Evolutionary conservation across 2,797 vertebrate genomes (phyloP).

Genomic region (Coccyzus lansbergi): DNA sequence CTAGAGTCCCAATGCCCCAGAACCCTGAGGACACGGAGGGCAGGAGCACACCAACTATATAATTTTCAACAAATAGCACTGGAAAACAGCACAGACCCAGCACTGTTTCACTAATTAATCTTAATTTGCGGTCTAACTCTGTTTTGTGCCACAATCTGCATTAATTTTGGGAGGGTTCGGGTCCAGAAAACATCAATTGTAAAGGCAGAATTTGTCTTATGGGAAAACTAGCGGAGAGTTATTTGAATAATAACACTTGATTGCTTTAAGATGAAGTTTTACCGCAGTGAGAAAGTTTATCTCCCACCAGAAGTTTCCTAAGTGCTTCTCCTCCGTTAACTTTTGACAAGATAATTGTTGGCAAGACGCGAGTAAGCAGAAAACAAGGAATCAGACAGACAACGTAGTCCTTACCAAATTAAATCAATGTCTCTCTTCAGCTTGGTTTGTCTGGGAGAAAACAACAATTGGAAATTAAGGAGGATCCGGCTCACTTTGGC

Average conservation of each 20-base stretch:
- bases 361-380: slow-evolving; percentile 45
- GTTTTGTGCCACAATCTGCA: background rate
- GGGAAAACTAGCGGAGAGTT: background rate
- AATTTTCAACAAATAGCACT: background rate
- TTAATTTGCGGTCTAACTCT: background rate
- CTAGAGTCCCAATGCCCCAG: background rate
- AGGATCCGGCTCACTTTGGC: background rate
- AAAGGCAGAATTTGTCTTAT: background rate
- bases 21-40: background rate
- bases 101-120: background rate
- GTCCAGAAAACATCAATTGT: background rate
- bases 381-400: slow-evolving; percentile 60
- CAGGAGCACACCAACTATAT: background rate
- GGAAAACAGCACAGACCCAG: background rate
- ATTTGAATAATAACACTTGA: background rate
- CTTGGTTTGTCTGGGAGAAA: slow-evolving; percentile 33
- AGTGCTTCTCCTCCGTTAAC: slow-evolving; percentile 34
- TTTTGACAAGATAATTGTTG: slow-evolving; percentile 74
- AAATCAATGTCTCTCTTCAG: slow-evolving; percentile 38
- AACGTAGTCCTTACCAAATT: slow-evolving; percentile 36
- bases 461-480: slow-evolving; percentile 23
- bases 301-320: slow-evolving; percentile 44
- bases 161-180: background rate
- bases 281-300: slow-evolving; percentile 7
- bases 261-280: background rate